These are phyloP conservation scores for Eurytoma adleriae DNA, from an alignment of 2,888 invertebrate species.

Conservation along the genomic window DNA sequence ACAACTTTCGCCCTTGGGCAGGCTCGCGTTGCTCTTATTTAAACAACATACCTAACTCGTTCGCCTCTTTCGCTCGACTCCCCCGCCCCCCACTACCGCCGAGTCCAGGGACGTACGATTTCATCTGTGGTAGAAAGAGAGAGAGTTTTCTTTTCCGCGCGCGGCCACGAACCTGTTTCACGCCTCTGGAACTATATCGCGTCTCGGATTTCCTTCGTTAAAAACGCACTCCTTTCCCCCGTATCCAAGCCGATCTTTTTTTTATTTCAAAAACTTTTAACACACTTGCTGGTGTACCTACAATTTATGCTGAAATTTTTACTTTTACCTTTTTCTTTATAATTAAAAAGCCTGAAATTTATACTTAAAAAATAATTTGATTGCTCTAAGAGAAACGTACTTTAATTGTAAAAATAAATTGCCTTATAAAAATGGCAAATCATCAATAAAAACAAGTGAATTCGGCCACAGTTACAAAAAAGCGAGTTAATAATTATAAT, in stretches of 20 bases:
- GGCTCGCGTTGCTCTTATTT: conserved; percentile 73
- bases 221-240: conserved; percentile 29
- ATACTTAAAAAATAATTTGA: too few relatives aligned
- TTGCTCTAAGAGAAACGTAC: too few relatives aligned
- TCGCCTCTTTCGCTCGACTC: conserved; percentile 64
- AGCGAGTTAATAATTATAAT: not conserved
- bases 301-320: too few relatives aligned
- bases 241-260: not conserved
- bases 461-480: too few relatives aligned
- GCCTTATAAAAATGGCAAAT: not conserved
- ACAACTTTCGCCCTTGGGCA: conserved; percentile 74
- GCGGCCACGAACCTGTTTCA: conserved; percentile 52
- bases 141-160: conserved; percentile 51
- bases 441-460: too few relatives aligned
- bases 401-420: too few relatives aligned
- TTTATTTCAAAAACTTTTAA: not conserved
- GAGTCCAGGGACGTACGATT: conserved; percentile 63
- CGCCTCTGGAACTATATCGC: conserved; percentile 44
- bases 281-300: not conserved
- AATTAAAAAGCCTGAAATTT: too few relatives aligned
- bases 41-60: conserved; percentile 74
- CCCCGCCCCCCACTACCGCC: conserved; percentile 65
- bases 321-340: too few relatives aligned
- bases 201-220: conserved; percentile 58
- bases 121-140: conserved; percentile 44